phyloP scores from a whole-genome alignment of 1,140 invertebrate species.

The Scaptomyza montana region DNA sequence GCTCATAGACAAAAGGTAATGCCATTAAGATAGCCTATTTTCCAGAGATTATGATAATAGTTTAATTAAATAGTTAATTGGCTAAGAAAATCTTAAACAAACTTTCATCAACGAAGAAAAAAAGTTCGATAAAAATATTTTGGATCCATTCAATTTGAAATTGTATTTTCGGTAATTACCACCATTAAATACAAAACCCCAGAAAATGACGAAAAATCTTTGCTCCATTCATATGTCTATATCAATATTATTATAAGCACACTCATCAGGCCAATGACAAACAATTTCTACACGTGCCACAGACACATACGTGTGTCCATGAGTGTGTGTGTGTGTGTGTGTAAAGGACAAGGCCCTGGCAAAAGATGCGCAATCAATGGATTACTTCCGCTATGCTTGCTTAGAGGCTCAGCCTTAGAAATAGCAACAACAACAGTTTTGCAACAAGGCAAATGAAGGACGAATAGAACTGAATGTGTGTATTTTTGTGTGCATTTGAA shows the following conservation, averaged over 20 bases:
- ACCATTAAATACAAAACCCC: conserved; percentile 11
- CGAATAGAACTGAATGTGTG: not conserved
- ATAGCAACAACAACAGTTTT: conserved; percentile 26
- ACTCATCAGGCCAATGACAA: conserved; percentile 43
- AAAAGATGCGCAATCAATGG: conserved; percentile 57
- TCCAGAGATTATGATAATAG: not conserved
- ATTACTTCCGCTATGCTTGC: conserved; percentile 71
- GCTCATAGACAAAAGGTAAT: conserved; percentile 23
- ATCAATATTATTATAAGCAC: conserved; percentile 52
- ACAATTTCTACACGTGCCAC: conserved; percentile 43
- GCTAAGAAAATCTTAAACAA: not conserved
- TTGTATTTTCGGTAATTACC: conserved; percentile 8
- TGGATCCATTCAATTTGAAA: too few species aligned
- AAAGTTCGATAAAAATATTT: too few species aligned
- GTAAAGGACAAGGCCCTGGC: conserved; percentile 8
- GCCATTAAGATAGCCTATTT: too few species aligned
- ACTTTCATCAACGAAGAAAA: too few species aligned
- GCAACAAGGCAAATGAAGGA: not conserved
- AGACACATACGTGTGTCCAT: conserved; percentile 3
- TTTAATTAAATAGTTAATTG: not conserved
- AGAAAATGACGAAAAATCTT: not conserved
- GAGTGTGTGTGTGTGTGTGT: not conserved
- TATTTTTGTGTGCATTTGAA: conserved; percentile 18
- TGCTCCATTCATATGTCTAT: conserved; percentile 22
- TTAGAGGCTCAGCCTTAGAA: conserved; percentile 38